Evolutionary conservation across 2,797 vertebrate genomes (phyloP).

Genomic region (Pogoniulus pusillus): DNA sequence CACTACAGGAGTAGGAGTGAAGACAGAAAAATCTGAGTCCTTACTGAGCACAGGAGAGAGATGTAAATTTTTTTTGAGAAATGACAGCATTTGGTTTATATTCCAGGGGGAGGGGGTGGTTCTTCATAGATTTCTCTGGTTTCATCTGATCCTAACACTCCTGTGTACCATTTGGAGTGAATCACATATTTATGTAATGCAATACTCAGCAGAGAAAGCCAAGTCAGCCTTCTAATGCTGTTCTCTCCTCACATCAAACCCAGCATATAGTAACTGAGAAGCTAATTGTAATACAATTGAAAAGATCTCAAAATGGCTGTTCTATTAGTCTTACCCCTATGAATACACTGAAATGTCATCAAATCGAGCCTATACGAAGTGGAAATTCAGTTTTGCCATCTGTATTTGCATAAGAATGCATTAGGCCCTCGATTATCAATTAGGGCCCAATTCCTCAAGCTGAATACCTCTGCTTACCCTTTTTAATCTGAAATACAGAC

Average conservation of each 20-base stretch:
- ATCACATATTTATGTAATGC: slow-evolving; percentile 64
- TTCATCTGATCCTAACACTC: slow-evolving; percentile 24
- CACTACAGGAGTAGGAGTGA: slow-evolving; percentile 49
- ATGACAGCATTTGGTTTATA: slow-evolving; percentile 40
- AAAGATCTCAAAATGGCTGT: slow-evolving; percentile 52
- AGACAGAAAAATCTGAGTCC: slow-evolving; percentile 39
- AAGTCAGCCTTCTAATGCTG: slow-evolving; percentile 53
- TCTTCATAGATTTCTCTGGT: slow-evolving; percentile 49
- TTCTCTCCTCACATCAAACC: slow-evolving; percentile 51
- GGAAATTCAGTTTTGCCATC: not conserved
- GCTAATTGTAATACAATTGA: slow-evolving; percentile 39
- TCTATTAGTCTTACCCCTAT: not conserved
- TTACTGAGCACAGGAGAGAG: slow-evolving; percentile 17
- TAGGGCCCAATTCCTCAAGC: not conserved
- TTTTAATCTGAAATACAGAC: not conserved
- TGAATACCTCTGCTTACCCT: not conserved
- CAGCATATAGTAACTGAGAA: slow-evolving; percentile 27
- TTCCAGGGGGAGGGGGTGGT: slow-evolving; percentile 28
- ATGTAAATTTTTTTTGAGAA: slow-evolving; percentile 51
- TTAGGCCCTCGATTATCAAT: not conserved
- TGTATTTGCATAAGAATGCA: not conserved
- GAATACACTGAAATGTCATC: not conserved
- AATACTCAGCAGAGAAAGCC: slow-evolving; percentile 52
- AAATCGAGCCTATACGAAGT: slow-evolving; percentile 29
- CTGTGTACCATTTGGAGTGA: slow-evolving; percentile 54